Base-by-base conservation (phyloP, 2,888 invertebrate species). In the Noctua pronuba region DNA sequence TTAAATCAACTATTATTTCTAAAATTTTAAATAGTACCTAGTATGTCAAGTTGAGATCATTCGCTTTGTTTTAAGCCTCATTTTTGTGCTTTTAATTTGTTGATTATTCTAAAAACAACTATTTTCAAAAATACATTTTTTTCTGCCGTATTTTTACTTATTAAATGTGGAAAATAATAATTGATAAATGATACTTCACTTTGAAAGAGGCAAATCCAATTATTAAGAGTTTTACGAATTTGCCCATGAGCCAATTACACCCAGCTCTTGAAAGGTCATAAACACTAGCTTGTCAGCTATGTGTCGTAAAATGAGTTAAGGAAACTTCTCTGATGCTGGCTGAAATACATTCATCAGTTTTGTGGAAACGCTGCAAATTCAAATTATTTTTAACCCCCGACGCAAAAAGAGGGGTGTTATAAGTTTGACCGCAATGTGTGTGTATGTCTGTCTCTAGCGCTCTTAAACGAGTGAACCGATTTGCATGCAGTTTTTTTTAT, bases 1-100 rank as follows among this genome's bases (percentile, higher is more conserved):
- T 68, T 70, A 60, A 73, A 75, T 66, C 62, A 55, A 71, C n/a
- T 77, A 66, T 62, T 64, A 72, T 41, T 55, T 16, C 24, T 52
- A 62, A 41, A 28, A 4, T 35, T 80, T 73, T 35, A n/a, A 66
- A 79, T 58, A 49, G 5, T 41, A 41, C 13, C 13, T 60, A 41
- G 31, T 44, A 55, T 49, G 38, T 60, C 0, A 70, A 70, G 44
- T 55, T 55, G 18, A 66, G 38, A 60, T 60, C 13, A 3, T 55
- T 44, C n/a, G 5, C n/a, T 35, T 58, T 44, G 11, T 21, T 72
- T 64, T 77, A 4, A n/a, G 1, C 6, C 1, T 38, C 2, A n/a
- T 46, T 49, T 49, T 49, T 52, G 10, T 21, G n/a, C 16, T 35
- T 13, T n/a, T 3, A 1, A 46, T 21, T 21, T 13, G 18, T 70